Conservation (phyloP, 2,888 invertebrate genomes). For the Xestobium rufovillosum region DNA sequence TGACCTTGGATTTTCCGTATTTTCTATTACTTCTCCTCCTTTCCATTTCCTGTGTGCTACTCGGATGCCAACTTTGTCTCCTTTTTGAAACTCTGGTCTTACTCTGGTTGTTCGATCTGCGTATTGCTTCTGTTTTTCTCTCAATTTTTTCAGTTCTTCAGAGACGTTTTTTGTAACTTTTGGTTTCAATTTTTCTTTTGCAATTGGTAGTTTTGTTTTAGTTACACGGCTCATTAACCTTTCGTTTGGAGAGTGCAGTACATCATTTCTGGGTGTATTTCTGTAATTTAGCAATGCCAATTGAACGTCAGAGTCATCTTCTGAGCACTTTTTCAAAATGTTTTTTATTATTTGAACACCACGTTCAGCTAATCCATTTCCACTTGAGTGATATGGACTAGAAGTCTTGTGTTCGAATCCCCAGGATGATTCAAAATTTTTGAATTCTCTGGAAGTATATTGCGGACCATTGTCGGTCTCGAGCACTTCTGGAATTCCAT, state of each 20-base stretch:
- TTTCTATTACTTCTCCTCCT: too few relatives aligned
- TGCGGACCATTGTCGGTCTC: slow-evolving; percentile 13
- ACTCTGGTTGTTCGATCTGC: too few relatives aligned
- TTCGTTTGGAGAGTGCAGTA: slow-evolving; percentile 5
- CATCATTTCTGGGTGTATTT: slow-evolving; percentile 5
- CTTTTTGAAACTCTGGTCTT: too few relatives aligned
- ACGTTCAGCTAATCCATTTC: slow-evolving; percentile 9
- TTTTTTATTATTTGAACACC: slow-evolving; percentile 5
- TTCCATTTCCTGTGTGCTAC: too few relatives aligned
- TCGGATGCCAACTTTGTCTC: too few relatives aligned
- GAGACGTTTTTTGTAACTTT: too few relatives aligned
- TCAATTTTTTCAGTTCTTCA: too few relatives aligned
- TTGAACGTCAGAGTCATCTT: slow-evolving; percentile 3
- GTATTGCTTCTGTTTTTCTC: too few relatives aligned
- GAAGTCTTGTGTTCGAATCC: slow-evolving; percentile 7
- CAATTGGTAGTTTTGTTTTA: slow-evolving; percentile 3
- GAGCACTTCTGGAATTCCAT: too few relatives aligned
- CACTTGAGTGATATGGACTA: slow-evolving; percentile 8
- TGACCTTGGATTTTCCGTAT: too few relatives aligned
- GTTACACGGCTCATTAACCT: slow-evolving; percentile 4
- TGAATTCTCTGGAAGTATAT: slow-evolving; percentile 11
- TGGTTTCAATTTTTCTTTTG: slow-evolving; percentile 5
- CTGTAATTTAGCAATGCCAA: slow-evolving; percentile 5
- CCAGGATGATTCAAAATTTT: slow-evolving; percentile 7
- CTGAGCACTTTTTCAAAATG: slow-evolving; percentile 5